A percentile compares a stretch with the other conserved stretches of the same genome.
These are phyloP conservation scores for Emys orbicularis DNA, from an alignment of 2,797 vertebrate genomes.

Conservation along the genomic window DNA sequence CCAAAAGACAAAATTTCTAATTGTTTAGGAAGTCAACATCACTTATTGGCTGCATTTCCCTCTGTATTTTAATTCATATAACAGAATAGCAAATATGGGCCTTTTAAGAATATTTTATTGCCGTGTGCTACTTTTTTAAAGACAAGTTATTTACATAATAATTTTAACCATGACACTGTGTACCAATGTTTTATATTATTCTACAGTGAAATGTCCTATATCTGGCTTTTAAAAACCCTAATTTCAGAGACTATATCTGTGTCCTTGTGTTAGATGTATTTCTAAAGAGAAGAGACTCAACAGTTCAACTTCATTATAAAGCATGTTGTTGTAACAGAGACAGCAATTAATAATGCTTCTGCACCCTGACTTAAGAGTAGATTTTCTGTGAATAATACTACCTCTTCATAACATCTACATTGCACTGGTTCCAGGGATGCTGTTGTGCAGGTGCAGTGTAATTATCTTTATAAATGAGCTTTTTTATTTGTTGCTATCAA, in stretches of 20 bases:
- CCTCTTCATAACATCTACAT: conserved; percentile 50
- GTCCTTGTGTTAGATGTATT: neutral
- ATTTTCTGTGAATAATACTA: conserved; percentile 58
- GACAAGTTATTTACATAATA: neutral
- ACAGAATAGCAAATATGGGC: neutral
- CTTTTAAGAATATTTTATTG: conserved; percentile 6
- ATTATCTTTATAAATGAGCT: conserved; percentile 12
- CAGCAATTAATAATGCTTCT: conserved; percentile 25
- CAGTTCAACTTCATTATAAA: conserved; percentile 58
- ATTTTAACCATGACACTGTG: conserved; percentile 49
- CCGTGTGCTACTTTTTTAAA: neutral
- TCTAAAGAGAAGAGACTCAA: conserved; percentile 34
- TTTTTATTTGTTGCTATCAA: neutral
- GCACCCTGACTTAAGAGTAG: conserved; percentile 37
- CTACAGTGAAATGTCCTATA: neutral
- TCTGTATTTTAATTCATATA: neutral
- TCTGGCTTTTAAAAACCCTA: neutral
- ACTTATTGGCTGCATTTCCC: conserved; percentile 33
- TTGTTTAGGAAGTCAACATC: conserved; percentile 9
- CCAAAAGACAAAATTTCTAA: conserved; percentile 55
- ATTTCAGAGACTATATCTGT: neutral
- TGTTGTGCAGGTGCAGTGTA: conserved; percentile 27
- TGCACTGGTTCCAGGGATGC: conserved; percentile 42
- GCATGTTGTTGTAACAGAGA: neutral
- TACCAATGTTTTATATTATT: conserved; percentile 64